These are phyloP conservation scores for Drosophila lutescens DNA, from an alignment of 2,888 invertebrate species.

Conservation along the genomic window DNA sequence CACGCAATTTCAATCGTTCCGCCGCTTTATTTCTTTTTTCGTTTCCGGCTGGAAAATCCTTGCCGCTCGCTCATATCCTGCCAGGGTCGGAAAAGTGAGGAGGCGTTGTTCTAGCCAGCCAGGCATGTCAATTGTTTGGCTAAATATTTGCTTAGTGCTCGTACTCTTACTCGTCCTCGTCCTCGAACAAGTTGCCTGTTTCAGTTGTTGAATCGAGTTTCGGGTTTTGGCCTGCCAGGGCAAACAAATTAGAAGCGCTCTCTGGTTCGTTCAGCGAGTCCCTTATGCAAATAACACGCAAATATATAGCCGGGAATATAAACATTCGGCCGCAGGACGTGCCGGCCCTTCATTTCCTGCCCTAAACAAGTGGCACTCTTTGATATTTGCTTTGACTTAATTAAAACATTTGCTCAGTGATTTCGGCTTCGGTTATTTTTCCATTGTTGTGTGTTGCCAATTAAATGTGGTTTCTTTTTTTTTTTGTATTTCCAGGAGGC, in stretches of 20 bases:
- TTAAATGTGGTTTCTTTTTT: slow-evolving; percentile 49
- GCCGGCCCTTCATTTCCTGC: slow-evolving; percentile 57
- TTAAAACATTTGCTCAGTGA: slow-evolving; percentile 78
- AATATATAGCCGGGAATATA: slow-evolving; percentile 48
- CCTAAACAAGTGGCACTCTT: slow-evolving; percentile 68
- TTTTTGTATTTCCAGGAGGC: slow-evolving; percentile 76
- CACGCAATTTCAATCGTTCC: slow-evolving; percentile 35
- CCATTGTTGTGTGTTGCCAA: slow-evolving; percentile 57
- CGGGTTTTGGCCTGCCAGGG: slow-evolving; percentile 60
- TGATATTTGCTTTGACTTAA: slow-evolving; percentile 80
- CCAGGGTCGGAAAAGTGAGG: slow-evolving; percentile 19
- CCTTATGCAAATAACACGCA: slow-evolving; percentile 70
- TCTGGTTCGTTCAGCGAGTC: slow-evolving; percentile 31
- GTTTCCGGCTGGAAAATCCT: slow-evolving; percentile 63
- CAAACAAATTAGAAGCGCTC: slow-evolving; percentile 73
- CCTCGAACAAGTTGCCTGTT: slow-evolving; percentile 72
- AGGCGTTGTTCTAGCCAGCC: slow-evolving; percentile 57
- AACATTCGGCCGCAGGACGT: slow-evolving; percentile 54
- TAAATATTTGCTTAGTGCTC: slow-evolving; percentile 74
- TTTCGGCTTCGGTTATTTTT: slow-evolving; percentile 48
- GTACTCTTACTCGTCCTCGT: slow-evolving; percentile 10
- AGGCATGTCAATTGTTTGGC: slow-evolving; percentile 76
- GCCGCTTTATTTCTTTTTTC: slow-evolving; percentile 1
- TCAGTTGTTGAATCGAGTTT: slow-evolving; percentile 56
- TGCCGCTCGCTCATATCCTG: slow-evolving; percentile 71